These are phyloP conservation scores for Syndactyla subalaris DNA, from an alignment of 2,797 vertebrate species.

Conservation along the genomic window DNA sequence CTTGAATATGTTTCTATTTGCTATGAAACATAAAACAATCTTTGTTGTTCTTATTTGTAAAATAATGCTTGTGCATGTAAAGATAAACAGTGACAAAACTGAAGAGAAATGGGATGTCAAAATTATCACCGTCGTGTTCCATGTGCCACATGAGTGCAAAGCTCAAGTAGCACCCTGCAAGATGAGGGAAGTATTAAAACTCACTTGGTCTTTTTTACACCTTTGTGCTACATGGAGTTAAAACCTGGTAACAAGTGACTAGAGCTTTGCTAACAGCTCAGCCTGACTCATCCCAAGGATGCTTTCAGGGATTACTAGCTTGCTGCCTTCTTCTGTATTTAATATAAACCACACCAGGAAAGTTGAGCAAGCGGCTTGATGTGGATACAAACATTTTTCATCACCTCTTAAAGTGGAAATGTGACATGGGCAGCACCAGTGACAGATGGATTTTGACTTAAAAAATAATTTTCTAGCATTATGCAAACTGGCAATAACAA, in stretches of 20 bases:
- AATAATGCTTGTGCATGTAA: not conserved
- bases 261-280: conserved; percentile 10
- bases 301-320: conserved; percentile 42
- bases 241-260: not conserved
- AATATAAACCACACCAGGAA: conserved; percentile 30
- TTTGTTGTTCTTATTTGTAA: not conserved
- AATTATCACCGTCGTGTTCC: not conserved
- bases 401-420: not conserved
- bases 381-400: not conserved
- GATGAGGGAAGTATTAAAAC: conserved; percentile 11
- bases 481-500: not conserved
- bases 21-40: not conserved
- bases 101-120: not conserved
- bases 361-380: conserved; percentile 6
- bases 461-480: not conserved
- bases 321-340: conserved; percentile 28
- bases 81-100: not conserved
- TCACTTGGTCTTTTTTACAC: not conserved
- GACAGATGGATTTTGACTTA: not conserved
- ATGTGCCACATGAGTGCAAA: not conserved
- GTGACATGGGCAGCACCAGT: not conserved
- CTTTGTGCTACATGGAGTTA: conserved; percentile 4
- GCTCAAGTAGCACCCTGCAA: not conserved
- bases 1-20: not conserved
- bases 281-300: conserved; percentile 27